These are phyloP conservation scores for Cathartes aura DNA, from an alignment of 2,113 vertebrate species.

Conservation along the genomic window DNA sequence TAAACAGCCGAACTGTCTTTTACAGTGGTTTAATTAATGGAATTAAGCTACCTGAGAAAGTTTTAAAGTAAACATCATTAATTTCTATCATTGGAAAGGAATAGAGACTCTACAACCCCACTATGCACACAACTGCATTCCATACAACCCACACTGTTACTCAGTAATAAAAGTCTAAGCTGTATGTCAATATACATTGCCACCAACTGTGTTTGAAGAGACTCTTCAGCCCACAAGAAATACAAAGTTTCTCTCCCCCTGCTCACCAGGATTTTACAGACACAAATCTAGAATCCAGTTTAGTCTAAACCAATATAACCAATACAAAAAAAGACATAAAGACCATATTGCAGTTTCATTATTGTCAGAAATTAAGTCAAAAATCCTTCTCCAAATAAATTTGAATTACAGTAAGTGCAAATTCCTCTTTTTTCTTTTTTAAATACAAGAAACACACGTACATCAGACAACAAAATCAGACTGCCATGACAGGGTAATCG, in stretches of 20 bases:
- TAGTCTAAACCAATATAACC: not conserved
- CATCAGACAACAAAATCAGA: not conserved
- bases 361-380: not conserved
- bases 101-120: not conserved
- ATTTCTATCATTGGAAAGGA: not conserved
- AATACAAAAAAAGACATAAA: not conserved
- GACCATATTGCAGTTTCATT: not conserved
- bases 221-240: not conserved
- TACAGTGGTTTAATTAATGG: not conserved
- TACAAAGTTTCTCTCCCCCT: not conserved
- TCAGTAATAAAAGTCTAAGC: not conserved
- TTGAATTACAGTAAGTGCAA: fast-evolving
- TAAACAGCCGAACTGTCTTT: not conserved
- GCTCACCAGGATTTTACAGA: not conserved
- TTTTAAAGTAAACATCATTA: not conserved
- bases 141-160: not conserved
- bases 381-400: not conserved
- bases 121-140: not conserved
- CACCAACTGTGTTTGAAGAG: not conserved
- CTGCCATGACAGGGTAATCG: not conserved
- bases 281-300: not conserved
- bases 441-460: not conserved
- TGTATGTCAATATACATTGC: not conserved
- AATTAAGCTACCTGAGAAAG: not conserved
- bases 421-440: not conserved